Evolutionary conservation across 1,140 invertebrate species (phyloP), one percentile per base, ranked within the genome.

Genomic region (Drosophila busckii): DNA sequence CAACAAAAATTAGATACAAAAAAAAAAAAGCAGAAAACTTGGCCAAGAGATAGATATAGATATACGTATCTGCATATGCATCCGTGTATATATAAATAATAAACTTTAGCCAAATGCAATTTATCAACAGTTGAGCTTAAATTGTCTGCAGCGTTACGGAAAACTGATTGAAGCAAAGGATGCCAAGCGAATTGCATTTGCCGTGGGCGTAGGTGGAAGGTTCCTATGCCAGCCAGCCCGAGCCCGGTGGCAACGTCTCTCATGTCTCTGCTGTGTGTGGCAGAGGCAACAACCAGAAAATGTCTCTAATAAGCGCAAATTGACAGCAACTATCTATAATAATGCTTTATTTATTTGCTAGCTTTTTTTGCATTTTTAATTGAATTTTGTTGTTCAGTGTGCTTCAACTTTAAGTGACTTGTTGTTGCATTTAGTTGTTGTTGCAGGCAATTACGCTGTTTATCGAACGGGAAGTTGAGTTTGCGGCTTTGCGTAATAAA

Each of bases 121-220:
- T 80, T 80, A 65, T 80, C 73, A 80, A 73, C 73, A 80, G 73
- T 78, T 78, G 73, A 23, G 75, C 68, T 80, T 73, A 80, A 80
- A 80, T 80, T 80, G 73, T 80, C 75, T 73, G 75, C 73, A 82
- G 73, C 75, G 58, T 73, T 56, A 73, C 63, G 73, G 75, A 80
- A 82, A 82, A 61, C 53, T 48, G 42, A 42, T 44, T 54, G n/a
- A 66, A 70, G 64, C 53, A 59, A 46, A 59, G 58, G 67, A 70
- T 67, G 31, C 38, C 37, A 4, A 41, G 15, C 9, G 16, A 10
- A 32, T n/a, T n/a, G n/a, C n/a, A n/a, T n/a, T n/a, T n/a, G n/a
- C n/a, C n/a, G n/a, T n/a, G n/a, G n/a, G n/a, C n/a, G n/a, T n/a
- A n/a, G n/a, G n/a, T n/a, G n/a, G n/a, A n/a, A n/a, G n/a, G n/a